A percentile compares a stretch with the other conserved stretches of the same genome.
Evolutionary conservation across 1,140 invertebrate genomes (phyloP).

Genomic region (Eueides isabella): DNA sequence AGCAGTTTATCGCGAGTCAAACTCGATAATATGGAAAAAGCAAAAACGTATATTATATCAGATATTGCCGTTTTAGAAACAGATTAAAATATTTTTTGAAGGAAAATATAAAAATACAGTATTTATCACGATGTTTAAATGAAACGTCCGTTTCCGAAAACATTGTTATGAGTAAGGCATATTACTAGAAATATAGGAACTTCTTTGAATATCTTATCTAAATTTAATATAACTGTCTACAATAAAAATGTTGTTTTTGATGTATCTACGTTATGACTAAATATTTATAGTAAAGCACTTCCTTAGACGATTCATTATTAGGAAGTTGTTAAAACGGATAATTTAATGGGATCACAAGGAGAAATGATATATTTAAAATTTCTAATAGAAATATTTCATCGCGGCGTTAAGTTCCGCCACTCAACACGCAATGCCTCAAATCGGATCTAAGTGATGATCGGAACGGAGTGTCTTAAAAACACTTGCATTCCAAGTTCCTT

Average conservation of each 20-base stretch:
- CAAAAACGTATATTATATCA: conserved; percentile 58
- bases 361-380: no score
- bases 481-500: no score
- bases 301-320: not conserved
- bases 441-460: no score
- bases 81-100: conserved; percentile 16
- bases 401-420: no score
- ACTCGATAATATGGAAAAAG: conserved; percentile 69
- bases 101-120: conserved; percentile 18
- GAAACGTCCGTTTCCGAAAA: conserved; percentile 22
- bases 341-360: no score
- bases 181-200: conserved; percentile 11
- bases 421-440: no score
- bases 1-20: conserved; percentile 77
- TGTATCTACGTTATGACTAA: not conserved
- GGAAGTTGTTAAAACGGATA: not conserved
- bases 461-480: no score
- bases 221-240: not conserved
- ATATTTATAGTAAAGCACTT: not conserved
- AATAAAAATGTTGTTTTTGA: not conserved
- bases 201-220: conserved; percentile 21
- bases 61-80: conserved; percentile 37
- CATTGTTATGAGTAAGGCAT: conserved; percentile 17
- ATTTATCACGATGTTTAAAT: conserved; percentile 1
- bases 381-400: no score